Base-by-base conservation (phyloP, 2,888 invertebrate genomes). In the Chrysolina americana region DNA sequence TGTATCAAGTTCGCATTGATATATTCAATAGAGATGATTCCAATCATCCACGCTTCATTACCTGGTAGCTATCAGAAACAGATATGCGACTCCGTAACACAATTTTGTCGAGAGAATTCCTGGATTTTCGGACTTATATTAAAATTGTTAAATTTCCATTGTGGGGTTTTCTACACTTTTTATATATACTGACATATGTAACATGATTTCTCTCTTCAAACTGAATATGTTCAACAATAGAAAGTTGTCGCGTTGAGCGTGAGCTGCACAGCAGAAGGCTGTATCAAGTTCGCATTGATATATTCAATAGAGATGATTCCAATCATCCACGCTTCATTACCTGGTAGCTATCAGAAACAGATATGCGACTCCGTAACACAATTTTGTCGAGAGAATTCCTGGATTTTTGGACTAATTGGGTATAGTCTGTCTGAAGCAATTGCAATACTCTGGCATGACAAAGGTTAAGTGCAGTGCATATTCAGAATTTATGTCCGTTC, bases 391-490 rank as follows among this genome's bases (percentile, higher is more conserved):
- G 47, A 47, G 47, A 47, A 47, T 47, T 47, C 47, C 47, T 2
- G 4, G 47, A 10, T 6, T 47, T n/a, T 13, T 5, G n/a, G n/a
- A 47, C 47, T 47, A 47, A 47, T 47, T 47, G 47, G 47, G 47
- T 6, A n/a, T 15, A 47, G 47, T 47, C 47, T 47, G 36, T 36
- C 36, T 36, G 3, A n/a, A 47, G 47, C 47, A 5, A 5, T 47
- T 47, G 47, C 47, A 13, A 47, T n/a, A 15, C 47, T 47, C 3
- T n/a, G 6, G 47, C 3, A 47, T 47, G 47, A 47, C 47, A 47
- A 47, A 47, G 47, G 47, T 47, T 47, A 47, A 47, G 47, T 47
- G 47, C 47, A 47, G n/a, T 47, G 47, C 47, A 47, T 47, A 15
- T 6, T n/a, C n/a, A 1, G 47, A n/a, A 47, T 47, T 13, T 47